Conservation (phyloP, 2,113 vertebrate genomes). For the Scortum barcoo region DNA sequence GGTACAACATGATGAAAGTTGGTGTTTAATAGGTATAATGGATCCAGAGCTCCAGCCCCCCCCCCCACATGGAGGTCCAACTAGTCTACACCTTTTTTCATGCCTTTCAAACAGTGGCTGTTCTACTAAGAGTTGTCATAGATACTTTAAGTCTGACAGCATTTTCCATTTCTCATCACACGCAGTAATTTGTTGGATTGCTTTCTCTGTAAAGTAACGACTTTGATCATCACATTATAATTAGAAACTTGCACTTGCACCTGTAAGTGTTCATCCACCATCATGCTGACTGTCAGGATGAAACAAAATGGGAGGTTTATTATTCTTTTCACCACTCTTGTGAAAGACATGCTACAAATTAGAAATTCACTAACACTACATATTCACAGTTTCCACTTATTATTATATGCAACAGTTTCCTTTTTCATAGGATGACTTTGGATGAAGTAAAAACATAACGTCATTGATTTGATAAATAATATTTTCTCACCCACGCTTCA, state of each 20-base stretch:
- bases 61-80: too few relatives aligned
- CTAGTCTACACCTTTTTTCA: neutral
- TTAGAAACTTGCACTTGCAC: neutral
- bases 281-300: neutral
- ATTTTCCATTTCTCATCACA: neutral
- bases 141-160: neutral
- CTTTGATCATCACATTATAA: constrained; percentile 5
- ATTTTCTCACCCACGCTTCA: neutral
- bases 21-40: neutral
- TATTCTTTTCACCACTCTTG: neutral
- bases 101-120: neutral
- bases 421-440: neutral
- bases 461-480: neutral
- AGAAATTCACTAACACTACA: neutral
- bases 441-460: neutral
- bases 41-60: neutral
- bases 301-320: neutral
- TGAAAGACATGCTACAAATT: neutral
- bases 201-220: neutral
- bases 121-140: neutral
- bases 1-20: neutral
- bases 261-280: neutral
- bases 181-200: neutral
- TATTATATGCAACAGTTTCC: neutral
- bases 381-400: neutral